Evolutionary conservation across 2,113 vertebrate genomes (phyloP).

Genomic region (Drymodes brunneopygia): DNA sequence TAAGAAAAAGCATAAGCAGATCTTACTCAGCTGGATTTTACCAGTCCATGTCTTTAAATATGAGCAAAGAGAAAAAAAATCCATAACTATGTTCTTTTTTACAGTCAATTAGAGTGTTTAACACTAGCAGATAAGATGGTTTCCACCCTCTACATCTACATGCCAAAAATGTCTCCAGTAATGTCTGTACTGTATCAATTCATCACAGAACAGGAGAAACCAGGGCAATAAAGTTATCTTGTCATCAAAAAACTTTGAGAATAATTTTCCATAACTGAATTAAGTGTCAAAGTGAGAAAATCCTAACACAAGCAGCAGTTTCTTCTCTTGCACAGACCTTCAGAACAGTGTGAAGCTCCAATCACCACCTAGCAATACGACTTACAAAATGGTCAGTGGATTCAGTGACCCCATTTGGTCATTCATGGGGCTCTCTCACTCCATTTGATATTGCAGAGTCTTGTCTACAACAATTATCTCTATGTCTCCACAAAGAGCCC

Average conservation of each 20-base stretch:
- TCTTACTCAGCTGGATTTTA: slow-evolving; percentile 67
- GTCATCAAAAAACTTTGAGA: neutral
- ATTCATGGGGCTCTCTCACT: neutral
- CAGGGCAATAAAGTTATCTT: neutral
- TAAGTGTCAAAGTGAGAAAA: neutral
- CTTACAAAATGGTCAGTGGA: neutral
- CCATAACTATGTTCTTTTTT: neutral
- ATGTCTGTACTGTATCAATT: neutral
- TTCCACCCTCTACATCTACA: neutral
- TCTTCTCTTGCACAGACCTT: neutral
- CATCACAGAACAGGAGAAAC: neutral
- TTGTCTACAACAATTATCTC: neutral
- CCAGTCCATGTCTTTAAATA: neutral
- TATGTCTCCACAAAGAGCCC: neutral
- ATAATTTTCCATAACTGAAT: neutral
- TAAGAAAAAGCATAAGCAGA: slow-evolving; percentile 84
- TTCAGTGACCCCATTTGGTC: neutral
- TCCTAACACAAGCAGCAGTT: neutral
- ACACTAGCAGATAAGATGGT: neutral
- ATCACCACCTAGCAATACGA: neutral
- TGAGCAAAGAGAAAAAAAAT: neutral
- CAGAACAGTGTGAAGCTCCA: neutral
- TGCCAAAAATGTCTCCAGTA: neutral
- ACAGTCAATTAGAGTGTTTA: neutral
- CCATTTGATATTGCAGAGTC: neutral